Conservation (phyloP, 2,888 invertebrate genomes). For the Odontothrips loti region DNA sequence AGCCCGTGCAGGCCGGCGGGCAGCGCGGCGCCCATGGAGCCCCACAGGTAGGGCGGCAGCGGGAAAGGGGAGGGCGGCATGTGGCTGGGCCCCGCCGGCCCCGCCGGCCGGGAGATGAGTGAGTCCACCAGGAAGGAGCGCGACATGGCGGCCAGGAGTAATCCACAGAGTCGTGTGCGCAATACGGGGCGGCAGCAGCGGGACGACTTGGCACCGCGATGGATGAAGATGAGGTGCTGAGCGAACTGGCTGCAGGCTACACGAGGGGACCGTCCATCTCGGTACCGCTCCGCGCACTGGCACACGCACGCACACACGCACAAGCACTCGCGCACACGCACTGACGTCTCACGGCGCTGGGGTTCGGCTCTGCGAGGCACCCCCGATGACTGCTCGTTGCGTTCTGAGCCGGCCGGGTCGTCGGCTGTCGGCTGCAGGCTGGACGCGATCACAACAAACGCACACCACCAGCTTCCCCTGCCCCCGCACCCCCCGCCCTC, state of each 20-base stretch:
- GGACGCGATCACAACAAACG: not conserved
- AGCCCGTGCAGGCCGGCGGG: slow-evolving; percentile 35
- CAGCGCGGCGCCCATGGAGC: not conserved
- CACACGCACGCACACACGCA: not conserved
- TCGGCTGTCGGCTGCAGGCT: too few species aligned
- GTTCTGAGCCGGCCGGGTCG: not conserved
- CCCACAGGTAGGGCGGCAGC: slow-evolving; percentile 46
- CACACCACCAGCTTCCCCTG: not conserved
- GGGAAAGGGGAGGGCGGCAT: slow-evolving; percentile 50
- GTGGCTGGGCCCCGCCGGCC: slow-evolving; percentile 45
- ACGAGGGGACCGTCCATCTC: too few species aligned
- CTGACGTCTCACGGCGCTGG: too few species aligned
- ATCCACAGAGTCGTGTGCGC: not conserved
- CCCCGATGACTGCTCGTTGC: not conserved
- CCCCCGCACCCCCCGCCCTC: not conserved
- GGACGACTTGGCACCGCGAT: too few species aligned
- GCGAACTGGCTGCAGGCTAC: too few species aligned
- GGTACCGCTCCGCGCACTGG: too few species aligned
- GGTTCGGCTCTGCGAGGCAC: not conserved
- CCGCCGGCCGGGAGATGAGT: slow-evolving; percentile 53
- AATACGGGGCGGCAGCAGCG: not conserved
- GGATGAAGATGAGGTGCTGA: too few species aligned
- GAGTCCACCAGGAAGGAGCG: slow-evolving; percentile 78
- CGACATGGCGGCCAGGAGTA: slow-evolving; percentile 55
- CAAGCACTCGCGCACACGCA: not conserved